Conservation (phyloP, 2,113 vertebrate genomes). For the Dicentrarchus labrax region DNA sequence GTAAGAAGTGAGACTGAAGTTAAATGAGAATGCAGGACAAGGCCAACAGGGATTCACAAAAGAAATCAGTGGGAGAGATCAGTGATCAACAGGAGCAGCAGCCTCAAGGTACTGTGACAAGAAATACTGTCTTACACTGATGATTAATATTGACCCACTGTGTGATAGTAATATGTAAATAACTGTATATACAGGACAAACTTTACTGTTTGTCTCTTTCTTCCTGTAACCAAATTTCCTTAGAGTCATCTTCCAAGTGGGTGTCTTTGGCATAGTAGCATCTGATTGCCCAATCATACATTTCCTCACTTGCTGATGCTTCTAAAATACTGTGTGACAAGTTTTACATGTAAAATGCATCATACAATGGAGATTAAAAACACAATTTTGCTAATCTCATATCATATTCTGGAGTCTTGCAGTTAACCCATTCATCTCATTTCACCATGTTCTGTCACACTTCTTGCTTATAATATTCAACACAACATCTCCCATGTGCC, state of each 20-base stretch:
- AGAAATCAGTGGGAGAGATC: slow-evolving; percentile 13
- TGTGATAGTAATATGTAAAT: neutral
- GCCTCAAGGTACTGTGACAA: slow-evolving; percentile 59
- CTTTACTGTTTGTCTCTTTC: neutral
- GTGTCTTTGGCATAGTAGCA: neutral
- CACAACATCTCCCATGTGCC: neutral
- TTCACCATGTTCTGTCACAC: neutral
- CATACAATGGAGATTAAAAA: neutral
- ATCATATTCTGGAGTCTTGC: neutral
- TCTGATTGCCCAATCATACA: slow-evolving; percentile 12
- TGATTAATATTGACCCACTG: neutral
- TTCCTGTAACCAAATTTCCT: neutral
- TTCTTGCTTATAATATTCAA: neutral
- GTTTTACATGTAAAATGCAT: neutral
- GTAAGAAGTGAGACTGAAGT: neutral
- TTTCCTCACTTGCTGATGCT: neutral
- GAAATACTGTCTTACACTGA: neutral
- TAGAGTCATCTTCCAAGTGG: neutral
- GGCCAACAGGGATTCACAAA: neutral
- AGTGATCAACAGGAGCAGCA: neutral
- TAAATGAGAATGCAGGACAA: slow-evolving; percentile 56
- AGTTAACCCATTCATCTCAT: neutral
- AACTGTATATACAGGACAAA: neutral
- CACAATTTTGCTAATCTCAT: neutral
- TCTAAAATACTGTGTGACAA: neutral